Percentiles rank a stretch among this genome's conserved stretches.
phyloP scores from a whole-genome alignment of 2,797 vertebrate species.

The Psittacula derbiana region DNA sequence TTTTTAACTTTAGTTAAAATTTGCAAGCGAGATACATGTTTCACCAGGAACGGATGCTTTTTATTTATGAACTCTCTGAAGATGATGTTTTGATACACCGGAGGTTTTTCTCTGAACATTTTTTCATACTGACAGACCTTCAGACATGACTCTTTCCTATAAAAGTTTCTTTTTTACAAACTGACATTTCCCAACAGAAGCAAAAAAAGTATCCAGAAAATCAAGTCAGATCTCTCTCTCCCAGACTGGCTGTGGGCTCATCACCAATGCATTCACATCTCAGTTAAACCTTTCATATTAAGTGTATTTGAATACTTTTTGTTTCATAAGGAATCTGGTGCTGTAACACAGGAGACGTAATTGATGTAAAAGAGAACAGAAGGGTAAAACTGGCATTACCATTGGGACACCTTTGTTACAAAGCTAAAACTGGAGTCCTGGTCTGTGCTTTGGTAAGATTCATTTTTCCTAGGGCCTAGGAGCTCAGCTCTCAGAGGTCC shows the following conservation, averaged over 20 bases:
- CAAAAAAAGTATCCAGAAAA: conserved; percentile 4
- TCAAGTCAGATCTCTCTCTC: not conserved
- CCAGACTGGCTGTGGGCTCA: not conserved
- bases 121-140: not conserved
- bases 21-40: not conserved
- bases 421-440: not conserved
- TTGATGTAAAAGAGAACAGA: not conserved
- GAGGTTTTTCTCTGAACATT: not conserved
- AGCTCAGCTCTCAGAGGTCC: not conserved
- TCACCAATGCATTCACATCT: not conserved
- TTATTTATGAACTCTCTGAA: not conserved
- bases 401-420: not conserved
- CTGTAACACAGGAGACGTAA: not conserved
- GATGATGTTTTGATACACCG: not conserved
- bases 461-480: not conserved
- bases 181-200: not conserved
- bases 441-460: not conserved
- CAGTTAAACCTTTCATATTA: not conserved
- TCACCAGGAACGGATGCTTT: not conserved
- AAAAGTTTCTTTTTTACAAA: not conserved
- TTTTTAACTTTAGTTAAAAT: not conserved
- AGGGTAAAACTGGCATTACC: not conserved
- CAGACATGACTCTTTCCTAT: not conserved
- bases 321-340: not conserved
- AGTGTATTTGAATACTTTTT: not conserved